Base-by-base conservation (phyloP, 2,797 vertebrate species). In the Coranthus polyacanthus region DNA sequence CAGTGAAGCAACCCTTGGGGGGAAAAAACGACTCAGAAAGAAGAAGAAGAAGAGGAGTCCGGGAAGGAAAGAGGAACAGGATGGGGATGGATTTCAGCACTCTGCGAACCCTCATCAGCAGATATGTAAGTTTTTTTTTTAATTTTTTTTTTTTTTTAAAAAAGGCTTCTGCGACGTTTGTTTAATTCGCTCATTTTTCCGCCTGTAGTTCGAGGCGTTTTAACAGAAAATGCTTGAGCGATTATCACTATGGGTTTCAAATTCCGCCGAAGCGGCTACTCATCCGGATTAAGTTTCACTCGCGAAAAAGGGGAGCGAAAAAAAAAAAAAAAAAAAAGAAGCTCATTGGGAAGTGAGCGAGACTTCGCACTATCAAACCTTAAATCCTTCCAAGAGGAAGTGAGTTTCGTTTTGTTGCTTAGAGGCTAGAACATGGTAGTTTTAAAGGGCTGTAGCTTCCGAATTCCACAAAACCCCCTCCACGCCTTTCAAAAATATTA, bases 71-170 rank as follows among this genome's bases (percentile, higher is more conserved):
- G 38, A 34, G 59, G 42, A 65, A 39, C 83, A 91, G 82, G 75
- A 92, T 91, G 93, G 93, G 93, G 92, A 95, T 97, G 95, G 96
- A 97, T 86, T 94, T 96, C 92, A 96, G 95, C 90, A 92, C 91
- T 51, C 91, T 97, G 34, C 93, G 96, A 91, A 96, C 89, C 82
- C 95, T 98, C 82, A 95, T 99, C 91, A 95, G 88, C 86, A 92
- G 97, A 97, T 98, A 96, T 74, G 97, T 99, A 83, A 97, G 97
- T 97, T 89, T 61, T 2, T 95, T 79, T 38, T 47, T 21, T 13
- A 12, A 12, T 17, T 7, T 6, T 7, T 2, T 4, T 29, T 29
- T 29, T n/a, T n/a, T n/a, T n/a, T n/a, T n/a, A n/a, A n/a, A n/a
- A n/a, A n/a, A n/a, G n/a, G n/a, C n/a, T n/a, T n/a, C n/a, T n/a